phyloP scores from a whole-genome alignment of 2,888 invertebrate genomes.

The Drosophila neoperkinsi region DNA sequence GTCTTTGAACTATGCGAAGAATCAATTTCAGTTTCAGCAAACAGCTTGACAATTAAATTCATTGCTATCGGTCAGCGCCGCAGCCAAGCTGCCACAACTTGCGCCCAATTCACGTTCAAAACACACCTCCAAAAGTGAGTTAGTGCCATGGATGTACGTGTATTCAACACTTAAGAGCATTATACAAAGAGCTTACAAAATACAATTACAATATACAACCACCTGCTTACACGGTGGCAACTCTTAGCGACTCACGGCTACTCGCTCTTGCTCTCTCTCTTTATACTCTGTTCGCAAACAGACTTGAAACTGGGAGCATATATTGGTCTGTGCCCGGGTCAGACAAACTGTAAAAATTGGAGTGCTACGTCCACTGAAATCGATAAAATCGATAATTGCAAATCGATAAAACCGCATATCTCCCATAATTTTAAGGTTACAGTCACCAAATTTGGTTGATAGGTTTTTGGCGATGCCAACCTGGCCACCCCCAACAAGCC shows the following conservation, averaged over 20 bases:
- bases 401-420: neutral
- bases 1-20: slow-evolving; percentile 59
- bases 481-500: no score
- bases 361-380: neutral
- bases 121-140: slow-evolving; percentile 41
- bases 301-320: neutral
- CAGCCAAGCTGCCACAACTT: neutral
- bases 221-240: neutral
- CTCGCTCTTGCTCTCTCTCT: neutral
- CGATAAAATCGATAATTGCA: neutral
- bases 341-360: neutral
- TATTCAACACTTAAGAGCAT: slow-evolving; percentile 31
- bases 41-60: slow-evolving; percentile 25
- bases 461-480: no score
- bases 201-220: neutral
- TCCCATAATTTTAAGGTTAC: neutral
- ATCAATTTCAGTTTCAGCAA: slow-evolving; percentile 43
- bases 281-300: neutral
- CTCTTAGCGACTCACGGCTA: slow-evolving; percentile 5
- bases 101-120: neutral
- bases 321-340: neutral
- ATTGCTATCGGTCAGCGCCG: slow-evolving; percentile 27
- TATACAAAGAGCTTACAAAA: neutral
- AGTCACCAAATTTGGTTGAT: neutral
- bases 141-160: neutral